These are phyloP conservation scores for Labeo calbasu DNA, from an alignment of 2,797 vertebrate species.

Conservation along the genomic window DNA sequence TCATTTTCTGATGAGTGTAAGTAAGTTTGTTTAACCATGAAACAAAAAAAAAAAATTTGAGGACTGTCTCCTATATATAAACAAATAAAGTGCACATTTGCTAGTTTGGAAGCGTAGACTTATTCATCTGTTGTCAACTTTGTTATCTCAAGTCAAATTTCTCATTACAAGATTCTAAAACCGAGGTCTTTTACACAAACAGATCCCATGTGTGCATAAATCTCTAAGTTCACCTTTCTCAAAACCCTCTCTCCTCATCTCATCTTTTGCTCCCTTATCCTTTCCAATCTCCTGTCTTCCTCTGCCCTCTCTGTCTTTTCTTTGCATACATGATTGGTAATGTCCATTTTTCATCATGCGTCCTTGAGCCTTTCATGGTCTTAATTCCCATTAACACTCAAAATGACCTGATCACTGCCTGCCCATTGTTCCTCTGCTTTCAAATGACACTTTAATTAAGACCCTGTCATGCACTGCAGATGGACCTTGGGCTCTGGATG, in stretches of 20 bases:
- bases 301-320: slow-evolving; percentile 8
- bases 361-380: slow-evolving; percentile 31
- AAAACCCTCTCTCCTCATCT: slow-evolving; percentile 1
- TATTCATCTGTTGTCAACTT: neutral
- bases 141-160: neutral
- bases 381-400: slow-evolving; percentile 40
- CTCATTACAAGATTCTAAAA: slow-evolving; percentile 2
- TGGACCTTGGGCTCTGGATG: slow-evolving; percentile 21
- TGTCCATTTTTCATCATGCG: slow-evolving; percentile 36
- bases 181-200: neutral
- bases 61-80: too few relatives aligned
- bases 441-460: slow-evolving; percentile 49
- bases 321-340: slow-evolving; percentile 46
- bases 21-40: too few relatives aligned
- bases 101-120: neutral
- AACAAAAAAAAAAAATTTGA: too few relatives aligned
- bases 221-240: neutral
- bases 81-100: neutral
- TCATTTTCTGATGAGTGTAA: too few relatives aligned
- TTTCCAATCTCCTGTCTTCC: slow-evolving; percentile 19
- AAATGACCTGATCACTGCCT: slow-evolving; percentile 40
- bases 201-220: neutral
- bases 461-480: slow-evolving; percentile 41
- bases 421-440: slow-evolving; percentile 29
- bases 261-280: slow-evolving; percentile 10